phyloP scores from a whole-genome alignment of 2,797 vertebrate species.

The Hoplostethus mediterraneus region DNA sequence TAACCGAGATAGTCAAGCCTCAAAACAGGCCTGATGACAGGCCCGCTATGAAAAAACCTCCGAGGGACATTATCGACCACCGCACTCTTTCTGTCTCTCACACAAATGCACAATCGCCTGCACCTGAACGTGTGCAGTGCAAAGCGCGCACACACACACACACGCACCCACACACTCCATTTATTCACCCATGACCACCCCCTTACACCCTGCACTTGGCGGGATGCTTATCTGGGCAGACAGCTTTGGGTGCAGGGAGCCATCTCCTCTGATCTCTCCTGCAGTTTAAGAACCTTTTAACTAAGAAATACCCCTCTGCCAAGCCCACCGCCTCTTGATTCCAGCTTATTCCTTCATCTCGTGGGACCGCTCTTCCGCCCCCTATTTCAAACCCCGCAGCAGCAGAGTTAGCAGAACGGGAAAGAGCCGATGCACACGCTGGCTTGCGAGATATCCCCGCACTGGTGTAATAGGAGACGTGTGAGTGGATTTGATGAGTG shows the following conservation, averaged over 20 bases:
- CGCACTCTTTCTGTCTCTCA: conserved; percentile 35
- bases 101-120: not conserved
- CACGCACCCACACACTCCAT: conserved; percentile 22
- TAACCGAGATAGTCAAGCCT: conserved; percentile 12
- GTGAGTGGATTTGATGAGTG: conserved; percentile 80
- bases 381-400: conserved; percentile 72
- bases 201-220: conserved; percentile 70
- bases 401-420: conserved; percentile 74
- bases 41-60: not conserved
- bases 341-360: conserved; percentile 80
- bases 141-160: conserved; percentile 43
- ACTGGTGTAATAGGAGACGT: conserved; percentile 77
- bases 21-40: conserved; percentile 14
- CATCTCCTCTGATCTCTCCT: conserved; percentile 81
- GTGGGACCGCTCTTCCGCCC: conserved; percentile 79
- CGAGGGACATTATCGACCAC: conserved; percentile 36
- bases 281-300: conserved; percentile 85
- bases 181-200: conserved; percentile 77
- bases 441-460: conserved; percentile 77
- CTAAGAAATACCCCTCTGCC: conserved; percentile 78
- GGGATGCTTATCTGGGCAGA: conserved; percentile 82
- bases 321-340: conserved; percentile 75
- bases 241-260: conserved; percentile 75
- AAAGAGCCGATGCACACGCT: conserved; percentile 75
- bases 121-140: conserved; percentile 48